Conservation (phyloP, 2,888 invertebrate species). For the Dastarcus helophoroides region DNA sequence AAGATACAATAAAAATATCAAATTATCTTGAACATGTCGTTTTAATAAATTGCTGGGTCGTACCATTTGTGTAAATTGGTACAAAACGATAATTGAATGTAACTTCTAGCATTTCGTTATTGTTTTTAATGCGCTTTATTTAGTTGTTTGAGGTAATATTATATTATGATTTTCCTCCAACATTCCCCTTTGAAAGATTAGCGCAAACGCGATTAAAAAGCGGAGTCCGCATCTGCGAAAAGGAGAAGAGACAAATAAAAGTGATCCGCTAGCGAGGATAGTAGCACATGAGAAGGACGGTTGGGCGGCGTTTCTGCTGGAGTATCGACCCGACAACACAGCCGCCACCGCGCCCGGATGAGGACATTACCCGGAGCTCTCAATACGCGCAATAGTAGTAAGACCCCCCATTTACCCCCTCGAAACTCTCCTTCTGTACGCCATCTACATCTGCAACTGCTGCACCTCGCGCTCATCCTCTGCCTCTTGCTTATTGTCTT, state of each 20-base stretch:
- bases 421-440: too few relatives aligned
- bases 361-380: conserved; percentile 39
- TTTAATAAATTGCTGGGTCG: too few relatives aligned
- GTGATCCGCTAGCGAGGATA: conserved; percentile 22
- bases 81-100: too few relatives aligned
- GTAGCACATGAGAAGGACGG: conserved; percentile 31
- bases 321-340: conserved; percentile 35
- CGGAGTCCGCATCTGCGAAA: conserved; percentile 6
- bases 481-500: conserved; percentile 12
- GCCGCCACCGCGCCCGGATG: conserved; percentile 32
- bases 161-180: too few relatives aligned
- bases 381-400: conserved; percentile 23
- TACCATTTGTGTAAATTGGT: too few relatives aligned
- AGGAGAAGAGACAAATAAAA: conserved; percentile 20
- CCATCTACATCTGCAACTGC: conserved; percentile 16
- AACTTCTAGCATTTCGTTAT: too few relatives aligned
- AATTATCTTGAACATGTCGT: too few relatives aligned
- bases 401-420: conserved; percentile 7
- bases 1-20: too few relatives aligned
- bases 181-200: too few relatives aligned
- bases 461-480: conserved; percentile 13
- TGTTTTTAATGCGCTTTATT: too few relatives aligned
- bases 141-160: too few relatives aligned
- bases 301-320: conserved; percentile 25
- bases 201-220: too few relatives aligned